A percentile compares a stretch with the other conserved stretches of the same genome.
phyloP scores from a whole-genome alignment of 2,797 vertebrate species.

The Poecilia wingei region DNA sequence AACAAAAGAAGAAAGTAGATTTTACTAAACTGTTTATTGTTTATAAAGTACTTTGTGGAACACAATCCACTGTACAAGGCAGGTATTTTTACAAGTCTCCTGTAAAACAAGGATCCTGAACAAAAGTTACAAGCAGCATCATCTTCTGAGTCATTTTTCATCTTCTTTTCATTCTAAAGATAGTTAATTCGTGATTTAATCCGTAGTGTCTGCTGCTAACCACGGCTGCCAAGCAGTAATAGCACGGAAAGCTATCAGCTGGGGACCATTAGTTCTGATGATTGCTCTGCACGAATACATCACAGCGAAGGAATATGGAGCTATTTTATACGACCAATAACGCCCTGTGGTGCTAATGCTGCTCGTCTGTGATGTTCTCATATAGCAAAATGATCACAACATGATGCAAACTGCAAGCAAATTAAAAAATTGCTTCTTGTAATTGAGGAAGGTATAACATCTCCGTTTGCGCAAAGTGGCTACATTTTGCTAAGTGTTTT shows the following conservation, averaged over 20 bases:
- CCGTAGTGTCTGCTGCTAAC: constrained; percentile 62
- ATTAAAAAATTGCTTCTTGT: constrained; percentile 51
- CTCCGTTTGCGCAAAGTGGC: constrained; percentile 46
- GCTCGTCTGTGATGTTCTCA: constrained; percentile 28
- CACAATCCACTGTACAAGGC: neutral
- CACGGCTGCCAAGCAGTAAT: constrained; percentile 62
- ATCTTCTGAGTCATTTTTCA: constrained; percentile 59
- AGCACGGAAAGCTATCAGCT: constrained; percentile 58
- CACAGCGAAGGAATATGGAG: constrained; percentile 64
- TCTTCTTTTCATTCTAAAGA: constrained; percentile 48
- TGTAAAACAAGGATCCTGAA: constrained; percentile 34
- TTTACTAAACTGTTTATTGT: neutral
- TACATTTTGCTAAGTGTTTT: constrained; percentile 18
- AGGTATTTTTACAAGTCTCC: constrained; percentile 7
- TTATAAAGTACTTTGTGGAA: neutral
- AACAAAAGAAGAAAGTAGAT: neutral
- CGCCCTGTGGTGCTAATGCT: constrained; percentile 52
- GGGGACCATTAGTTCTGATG: constrained; percentile 71
- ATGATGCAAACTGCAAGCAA: constrained; percentile 54
- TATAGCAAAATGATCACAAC: constrained; percentile 39
- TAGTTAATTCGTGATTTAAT: constrained; percentile 57
- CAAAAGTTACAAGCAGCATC: constrained; percentile 37
- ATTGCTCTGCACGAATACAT: constrained; percentile 69
- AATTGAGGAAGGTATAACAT: constrained; percentile 41
- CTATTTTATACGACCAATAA: constrained; percentile 60